These are phyloP conservation scores for Cylas formicarius DNA, from an alignment of 1,140 invertebrate species.

Conservation along the genomic window DNA sequence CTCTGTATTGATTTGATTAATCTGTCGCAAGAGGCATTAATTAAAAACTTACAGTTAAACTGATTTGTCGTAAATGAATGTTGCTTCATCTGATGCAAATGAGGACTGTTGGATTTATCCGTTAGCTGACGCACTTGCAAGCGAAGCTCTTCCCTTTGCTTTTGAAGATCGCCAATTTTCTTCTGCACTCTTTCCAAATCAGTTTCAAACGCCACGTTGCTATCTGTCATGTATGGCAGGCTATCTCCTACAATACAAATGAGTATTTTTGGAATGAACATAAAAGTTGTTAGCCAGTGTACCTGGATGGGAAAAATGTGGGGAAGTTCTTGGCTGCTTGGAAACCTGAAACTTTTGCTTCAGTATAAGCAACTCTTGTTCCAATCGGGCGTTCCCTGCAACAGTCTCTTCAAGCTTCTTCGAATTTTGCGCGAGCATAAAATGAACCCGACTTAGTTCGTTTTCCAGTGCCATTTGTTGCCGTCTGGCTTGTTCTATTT, in stretches of 20 bases:
- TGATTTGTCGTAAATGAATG: slow-evolving; percentile 6
- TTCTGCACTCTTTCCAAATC: slow-evolving; percentile 77
- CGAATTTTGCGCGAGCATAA: slow-evolving; percentile 80
- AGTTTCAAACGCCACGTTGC: slow-evolving; percentile 36
- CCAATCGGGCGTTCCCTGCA: slow-evolving; percentile 77
- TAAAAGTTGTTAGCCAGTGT: slow-evolving; percentile 9
- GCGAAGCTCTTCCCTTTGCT: slow-evolving; percentile 74
- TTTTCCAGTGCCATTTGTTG: slow-evolving; percentile 70
- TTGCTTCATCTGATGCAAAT: slow-evolving; percentile 45
- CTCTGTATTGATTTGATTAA: too few relatives aligned
- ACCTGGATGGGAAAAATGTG: slow-evolving; percentile 40
- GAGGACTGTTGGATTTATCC: slow-evolving; percentile 56
- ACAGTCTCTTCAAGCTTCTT: slow-evolving; percentile 89
- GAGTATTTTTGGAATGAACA: slow-evolving; percentile 19
- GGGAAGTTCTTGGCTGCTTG: slow-evolving; percentile 38
- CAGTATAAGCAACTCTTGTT: slow-evolving; percentile 78
- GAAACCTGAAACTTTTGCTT: slow-evolving; percentile 75
- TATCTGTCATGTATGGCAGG: slow-evolving; percentile 35
- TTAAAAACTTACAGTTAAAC: slow-evolving; percentile 12
- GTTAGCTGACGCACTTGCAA: slow-evolving; percentile 74
- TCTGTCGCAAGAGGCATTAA: too few relatives aligned
- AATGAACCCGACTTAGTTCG: slow-evolving; percentile 73
- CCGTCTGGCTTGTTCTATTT: slow-evolving; percentile 60
- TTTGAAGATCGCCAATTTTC: slow-evolving; percentile 74
- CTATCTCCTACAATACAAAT: slow-evolving; percentile 36